Percentiles rank a stretch among this genome's conserved stretches.
phyloP scores from a whole-genome alignment of 1,140 invertebrate species.

The Gonatopus flavifemur region DNA sequence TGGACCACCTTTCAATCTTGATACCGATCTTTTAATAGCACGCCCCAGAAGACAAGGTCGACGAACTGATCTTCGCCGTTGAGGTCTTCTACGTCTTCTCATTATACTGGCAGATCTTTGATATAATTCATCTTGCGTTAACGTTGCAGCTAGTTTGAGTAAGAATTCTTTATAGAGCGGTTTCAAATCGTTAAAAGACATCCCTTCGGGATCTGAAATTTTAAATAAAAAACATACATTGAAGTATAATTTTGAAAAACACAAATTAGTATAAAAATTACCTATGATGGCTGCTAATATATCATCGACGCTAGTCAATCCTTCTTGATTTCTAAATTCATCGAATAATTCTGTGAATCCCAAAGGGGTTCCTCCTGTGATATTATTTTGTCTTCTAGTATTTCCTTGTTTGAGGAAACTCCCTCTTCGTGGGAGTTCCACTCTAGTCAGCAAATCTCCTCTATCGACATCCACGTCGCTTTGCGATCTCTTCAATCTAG shows the following conservation, averaged over 20 bases:
- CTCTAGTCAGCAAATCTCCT: constrained; percentile 80
- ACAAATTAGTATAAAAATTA: constrained; percentile 15
- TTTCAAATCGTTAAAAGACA: constrained; percentile 90
- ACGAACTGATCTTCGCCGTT: constrained; percentile 46
- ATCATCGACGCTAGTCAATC: constrained; percentile 83
- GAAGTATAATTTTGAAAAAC: background rate
- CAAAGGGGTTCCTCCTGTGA: constrained; percentile 68
- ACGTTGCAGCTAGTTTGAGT: constrained; percentile 79
- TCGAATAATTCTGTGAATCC: constrained; percentile 82
- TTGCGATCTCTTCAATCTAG: constrained; percentile 60
- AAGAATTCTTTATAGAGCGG: constrained; percentile 89
- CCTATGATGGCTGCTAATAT: constrained; percentile 81
- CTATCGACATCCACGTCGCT: constrained; percentile 56
- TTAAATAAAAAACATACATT: background rate
- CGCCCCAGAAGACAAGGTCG: constrained; percentile 48
- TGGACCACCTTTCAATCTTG: constrained; percentile 50
- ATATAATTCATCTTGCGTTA: constrained; percentile 88
- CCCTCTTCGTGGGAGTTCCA: constrained; percentile 78
- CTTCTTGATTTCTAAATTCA: constrained; percentile 81
- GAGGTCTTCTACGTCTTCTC: constrained; percentile 66
- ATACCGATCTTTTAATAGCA: constrained; percentile 55
- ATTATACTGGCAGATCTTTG: constrained; percentile 86
- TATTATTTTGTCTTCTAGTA: constrained; percentile 42
- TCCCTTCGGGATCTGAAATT: constrained; percentile 75
- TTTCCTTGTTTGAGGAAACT: constrained; percentile 78